Base-by-base conservation (phyloP, 1,140 invertebrate species). In the Pseudomyrmex flavicornis region DNA sequence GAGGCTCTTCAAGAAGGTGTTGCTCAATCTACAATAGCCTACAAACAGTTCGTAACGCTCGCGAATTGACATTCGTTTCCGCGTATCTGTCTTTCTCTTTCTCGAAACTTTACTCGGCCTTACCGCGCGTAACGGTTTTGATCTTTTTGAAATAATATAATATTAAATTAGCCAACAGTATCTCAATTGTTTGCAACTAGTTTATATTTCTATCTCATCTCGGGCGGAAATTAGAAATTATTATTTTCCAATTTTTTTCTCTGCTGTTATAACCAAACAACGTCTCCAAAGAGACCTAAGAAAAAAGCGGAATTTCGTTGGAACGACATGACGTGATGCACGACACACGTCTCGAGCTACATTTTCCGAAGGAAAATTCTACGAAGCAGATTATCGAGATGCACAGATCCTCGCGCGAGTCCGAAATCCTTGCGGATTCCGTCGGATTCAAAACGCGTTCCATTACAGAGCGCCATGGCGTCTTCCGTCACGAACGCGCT, bases 401-500 rank as follows among this genome's bases (percentile, higher is more conserved):
- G 44, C 8, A 12, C 12, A 17, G 52, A 77, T 77, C 10, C 20
- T 56, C 9, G 52, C 15, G 50, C 58, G 20, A 17, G 35, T 17
- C 15, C 73, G 15, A 61, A 46, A 35, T 69, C 10, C 13, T 54
- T 8, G 17, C 17, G 12, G 44, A 69, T 48, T 44, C 65, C 48
- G 48, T 22, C 35, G 44, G 76, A 79, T 70, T 13, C 9, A 52
- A 0, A 52, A 12, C 50, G 50, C 10, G 10, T 52, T 69, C 20
- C 44, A 58, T 72, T 50, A 46, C 66, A 20, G 69, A 54, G 68
- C 46, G 48, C 50, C 35, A 48, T 52, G 54, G n/a, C 68, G 68
- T 87, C 85, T 63, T 48, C 65, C 77, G 83, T 52, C 65, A 69
- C 79, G 48, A 54, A 54, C 70, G 59, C 56, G 59, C 80, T 80